Percentiles rank a stretch among this genome's conserved stretches.
Evolutionary conservation across 2,797 vertebrate species (phyloP).

Genomic region (Mallotus villosus): DNA sequence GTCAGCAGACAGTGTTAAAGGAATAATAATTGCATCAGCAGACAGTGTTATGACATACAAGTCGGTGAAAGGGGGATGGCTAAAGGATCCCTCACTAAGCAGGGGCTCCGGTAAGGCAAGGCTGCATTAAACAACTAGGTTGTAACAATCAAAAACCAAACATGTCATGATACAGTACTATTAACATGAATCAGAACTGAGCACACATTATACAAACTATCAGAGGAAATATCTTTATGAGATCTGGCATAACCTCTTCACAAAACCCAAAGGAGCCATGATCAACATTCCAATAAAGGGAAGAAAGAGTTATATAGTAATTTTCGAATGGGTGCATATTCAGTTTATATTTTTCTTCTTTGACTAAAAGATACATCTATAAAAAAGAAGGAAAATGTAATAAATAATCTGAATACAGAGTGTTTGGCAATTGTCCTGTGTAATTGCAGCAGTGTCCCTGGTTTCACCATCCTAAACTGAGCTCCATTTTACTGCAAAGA

Average conservation of each 20-base stretch:
- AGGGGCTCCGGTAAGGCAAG: slow-evolving; percentile 81
- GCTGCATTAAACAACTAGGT: slow-evolving; percentile 78
- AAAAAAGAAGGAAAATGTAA: slow-evolving; percentile 71
- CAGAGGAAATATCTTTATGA: slow-evolving; percentile 59
- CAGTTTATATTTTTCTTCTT: slow-evolving; percentile 51
- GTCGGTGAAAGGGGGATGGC: slow-evolving; percentile 61
- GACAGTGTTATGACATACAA: slow-evolving; percentile 84
- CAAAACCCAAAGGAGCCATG: slow-evolving; percentile 57
- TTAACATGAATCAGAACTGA: slow-evolving; percentile 71
- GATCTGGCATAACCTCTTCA: slow-evolving; percentile 62
- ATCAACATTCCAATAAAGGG: slow-evolving; percentile 79
- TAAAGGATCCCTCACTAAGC: slow-evolving; percentile 77
- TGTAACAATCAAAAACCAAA: slow-evolving; percentile 73
- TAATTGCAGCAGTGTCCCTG: slow-evolving; percentile 65
- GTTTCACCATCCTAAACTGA: slow-evolving; percentile 63
- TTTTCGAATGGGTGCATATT: slow-evolving; percentile 73
- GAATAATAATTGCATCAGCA: slow-evolving; percentile 80
- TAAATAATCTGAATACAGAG: slow-evolving; percentile 71
- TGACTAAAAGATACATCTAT: slow-evolving; percentile 51
- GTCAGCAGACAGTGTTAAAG: slow-evolving; percentile 80
- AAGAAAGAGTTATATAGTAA: slow-evolving; percentile 62
- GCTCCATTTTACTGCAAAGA: slow-evolving; percentile 60
- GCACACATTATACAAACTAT: slow-evolving; percentile 70
- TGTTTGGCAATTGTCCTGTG: slow-evolving; percentile 66
- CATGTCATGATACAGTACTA: slow-evolving; percentile 68